Conservation (phyloP, 2,888 invertebrate species). For the Aethes cnicana region DNA sequence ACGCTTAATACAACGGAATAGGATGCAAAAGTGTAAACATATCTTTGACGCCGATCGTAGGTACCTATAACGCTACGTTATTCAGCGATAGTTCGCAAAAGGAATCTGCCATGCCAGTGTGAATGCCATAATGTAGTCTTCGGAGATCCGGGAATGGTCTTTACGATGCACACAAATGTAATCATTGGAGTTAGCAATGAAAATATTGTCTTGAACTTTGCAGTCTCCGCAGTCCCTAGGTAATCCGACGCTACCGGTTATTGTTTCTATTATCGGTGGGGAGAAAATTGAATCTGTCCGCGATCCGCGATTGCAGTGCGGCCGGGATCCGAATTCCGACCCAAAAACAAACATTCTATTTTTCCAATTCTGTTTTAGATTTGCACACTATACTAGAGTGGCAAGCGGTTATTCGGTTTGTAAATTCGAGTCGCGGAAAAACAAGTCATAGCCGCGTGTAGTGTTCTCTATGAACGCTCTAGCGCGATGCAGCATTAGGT, state of each 20-base stretch:
- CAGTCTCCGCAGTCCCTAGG: conserved; percentile 2
- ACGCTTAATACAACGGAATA: no score
- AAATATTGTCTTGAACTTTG: background rate
- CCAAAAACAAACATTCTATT: conserved; percentile 66
- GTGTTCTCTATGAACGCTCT: no score
- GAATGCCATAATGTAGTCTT: no score
- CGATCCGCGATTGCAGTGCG: conserved; percentile 68
- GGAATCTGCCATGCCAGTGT: no score
- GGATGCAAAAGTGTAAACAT: no score
- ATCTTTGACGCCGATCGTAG: no score
- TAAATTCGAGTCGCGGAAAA: conserved; percentile 14
- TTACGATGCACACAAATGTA: background rate
- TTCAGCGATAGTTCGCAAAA: no score
- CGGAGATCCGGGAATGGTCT: no score
- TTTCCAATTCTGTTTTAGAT: conserved; percentile 60
- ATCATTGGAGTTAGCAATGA: background rate
- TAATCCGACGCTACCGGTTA: conserved; percentile 31
- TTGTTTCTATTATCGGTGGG: conserved; percentile 67
- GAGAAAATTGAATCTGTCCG: conserved; percentile 78
- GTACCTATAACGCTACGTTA: no score
- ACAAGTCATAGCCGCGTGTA: no score
- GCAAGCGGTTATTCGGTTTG: conserved; percentile 22
- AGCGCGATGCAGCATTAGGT: no score
- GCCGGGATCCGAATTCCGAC: conserved; percentile 53
- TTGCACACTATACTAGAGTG: conserved; percentile 38